Conservation (phyloP, 1,140 invertebrate species). For the Pogonomyrmex californicus region DNA sequence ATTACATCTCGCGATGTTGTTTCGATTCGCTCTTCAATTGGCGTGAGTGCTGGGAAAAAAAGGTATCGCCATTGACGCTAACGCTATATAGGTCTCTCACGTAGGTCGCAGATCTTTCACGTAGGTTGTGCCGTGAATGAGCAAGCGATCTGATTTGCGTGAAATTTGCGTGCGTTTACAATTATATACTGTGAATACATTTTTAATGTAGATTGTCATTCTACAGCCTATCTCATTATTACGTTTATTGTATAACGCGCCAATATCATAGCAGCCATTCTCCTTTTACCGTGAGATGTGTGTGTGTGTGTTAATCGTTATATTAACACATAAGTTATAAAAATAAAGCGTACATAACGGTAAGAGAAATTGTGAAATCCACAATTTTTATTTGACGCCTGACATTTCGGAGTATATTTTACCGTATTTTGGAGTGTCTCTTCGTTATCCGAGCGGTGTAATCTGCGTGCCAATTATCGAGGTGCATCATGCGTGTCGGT, state of each 20-base stretch:
- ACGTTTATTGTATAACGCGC: background rate
- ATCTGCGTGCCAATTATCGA: slow-evolving; percentile 63
- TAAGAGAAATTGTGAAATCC: background rate
- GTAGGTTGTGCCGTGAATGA: background rate
- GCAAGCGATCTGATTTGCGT: background rate
- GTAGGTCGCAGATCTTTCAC: background rate
- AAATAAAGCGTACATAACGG: background rate
- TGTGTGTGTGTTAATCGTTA: background rate
- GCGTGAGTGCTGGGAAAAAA: slow-evolving; percentile 56
- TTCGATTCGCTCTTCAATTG: slow-evolving; percentile 55
- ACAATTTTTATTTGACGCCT: background rate
- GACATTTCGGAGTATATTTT: background rate
- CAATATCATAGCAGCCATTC: background rate
- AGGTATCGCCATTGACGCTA: background rate
- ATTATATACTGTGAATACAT: background rate
- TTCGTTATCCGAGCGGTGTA: slow-evolving; percentile 28
- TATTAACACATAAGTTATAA: background rate
- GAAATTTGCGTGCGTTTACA: background rate
- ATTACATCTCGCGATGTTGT: slow-evolving; percentile 43
- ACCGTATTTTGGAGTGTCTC: background rate
- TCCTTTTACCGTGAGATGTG: background rate
- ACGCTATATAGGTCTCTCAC: background rate
- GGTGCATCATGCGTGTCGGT: slow-evolving; percentile 58
- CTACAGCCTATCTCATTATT: background rate
- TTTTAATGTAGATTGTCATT: background rate